phyloP scores from a whole-genome alignment of 2,797 vertebrate species.

The Sylvilagus floridanus region DNA sequence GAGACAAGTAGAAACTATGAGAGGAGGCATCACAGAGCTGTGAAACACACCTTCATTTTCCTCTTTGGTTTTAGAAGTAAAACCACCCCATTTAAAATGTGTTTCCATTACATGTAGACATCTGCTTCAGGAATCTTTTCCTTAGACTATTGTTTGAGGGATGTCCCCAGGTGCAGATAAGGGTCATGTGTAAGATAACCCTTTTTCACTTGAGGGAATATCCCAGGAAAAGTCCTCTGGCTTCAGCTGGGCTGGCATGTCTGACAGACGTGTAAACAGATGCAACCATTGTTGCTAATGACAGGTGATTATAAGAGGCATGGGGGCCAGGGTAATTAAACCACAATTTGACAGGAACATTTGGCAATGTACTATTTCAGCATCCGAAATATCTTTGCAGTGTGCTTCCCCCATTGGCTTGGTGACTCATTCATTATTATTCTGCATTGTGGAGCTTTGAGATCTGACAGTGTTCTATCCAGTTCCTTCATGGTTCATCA shows the following conservation, averaged over 20 bases:
- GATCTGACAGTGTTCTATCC: constrained; percentile 81
- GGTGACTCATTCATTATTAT: constrained; percentile 90
- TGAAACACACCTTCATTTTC: not conserved
- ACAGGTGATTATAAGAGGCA: constrained; percentile 98
- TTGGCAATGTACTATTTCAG: constrained; percentile 94
- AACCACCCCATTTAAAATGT: not conserved
- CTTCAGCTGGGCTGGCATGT: constrained; percentile 87
- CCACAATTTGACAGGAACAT: constrained; percentile 96
- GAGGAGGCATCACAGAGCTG: not conserved
- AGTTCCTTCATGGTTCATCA: not conserved
- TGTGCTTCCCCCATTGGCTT: constrained; percentile 89
- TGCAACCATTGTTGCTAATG: constrained; percentile 96
- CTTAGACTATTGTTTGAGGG: not conserved
- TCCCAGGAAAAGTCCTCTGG: constrained; percentile 82
- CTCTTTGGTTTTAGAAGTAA: not conserved
- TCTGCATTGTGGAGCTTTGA: constrained; percentile 84
- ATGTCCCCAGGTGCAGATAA: not conserved
- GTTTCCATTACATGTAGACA: not conserved
- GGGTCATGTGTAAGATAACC: constrained; percentile 82
- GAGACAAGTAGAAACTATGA: not conserved
- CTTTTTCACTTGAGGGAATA: constrained; percentile 85
- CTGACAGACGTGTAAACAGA: constrained; percentile 98
- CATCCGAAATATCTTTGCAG: constrained; percentile 93
- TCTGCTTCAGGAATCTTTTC: constrained; percentile 19
- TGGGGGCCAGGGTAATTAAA: constrained; percentile 98